These are phyloP conservation scores for Trachelus tabidus DNA, from an alignment of 2,888 invertebrate genomes.

Conservation along the genomic window DNA sequence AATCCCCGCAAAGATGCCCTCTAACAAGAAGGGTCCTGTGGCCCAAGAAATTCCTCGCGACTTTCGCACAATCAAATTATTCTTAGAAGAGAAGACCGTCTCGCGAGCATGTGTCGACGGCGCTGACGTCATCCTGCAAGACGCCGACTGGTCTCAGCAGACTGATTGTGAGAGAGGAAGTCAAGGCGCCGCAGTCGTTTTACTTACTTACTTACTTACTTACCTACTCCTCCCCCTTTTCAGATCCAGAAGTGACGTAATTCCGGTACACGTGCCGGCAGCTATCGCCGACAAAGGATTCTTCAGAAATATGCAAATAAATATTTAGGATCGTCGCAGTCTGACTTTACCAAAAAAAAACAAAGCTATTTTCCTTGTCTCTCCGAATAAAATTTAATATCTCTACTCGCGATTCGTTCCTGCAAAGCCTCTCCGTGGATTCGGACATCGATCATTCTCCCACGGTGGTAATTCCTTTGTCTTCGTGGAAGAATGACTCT, in stretches of 20 bases:
- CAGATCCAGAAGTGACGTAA: conserved; percentile 3
- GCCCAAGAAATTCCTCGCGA: conserved; percentile 46
- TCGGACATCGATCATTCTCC: background rate
- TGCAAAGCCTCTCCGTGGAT: background rate
- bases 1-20: background rate
- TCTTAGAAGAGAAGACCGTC: conserved; percentile 35
- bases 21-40: background rate
- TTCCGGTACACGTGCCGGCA: conserved; percentile 8
- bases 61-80: conserved; percentile 56
- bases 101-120: conserved; percentile 39
- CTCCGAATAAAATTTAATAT: background rate
- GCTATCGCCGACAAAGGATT: background rate
- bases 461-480: conserved; percentile 33
- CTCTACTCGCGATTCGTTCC: background rate
- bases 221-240: background rate
- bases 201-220: background rate
- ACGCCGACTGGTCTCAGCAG: conserved; percentile 19
- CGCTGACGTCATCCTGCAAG: conserved; percentile 40
- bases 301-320: background rate
- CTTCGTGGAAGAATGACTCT: conserved; percentile 19
- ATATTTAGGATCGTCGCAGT: background rate
- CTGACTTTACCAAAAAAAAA: background rate
- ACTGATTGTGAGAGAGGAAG: conserved; percentile 6
- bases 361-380: background rate
- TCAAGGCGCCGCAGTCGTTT: background rate